Evolutionary conservation across 1,140 invertebrate species (phyloP).

Genomic region (Aphidius gifuensis): DNA sequence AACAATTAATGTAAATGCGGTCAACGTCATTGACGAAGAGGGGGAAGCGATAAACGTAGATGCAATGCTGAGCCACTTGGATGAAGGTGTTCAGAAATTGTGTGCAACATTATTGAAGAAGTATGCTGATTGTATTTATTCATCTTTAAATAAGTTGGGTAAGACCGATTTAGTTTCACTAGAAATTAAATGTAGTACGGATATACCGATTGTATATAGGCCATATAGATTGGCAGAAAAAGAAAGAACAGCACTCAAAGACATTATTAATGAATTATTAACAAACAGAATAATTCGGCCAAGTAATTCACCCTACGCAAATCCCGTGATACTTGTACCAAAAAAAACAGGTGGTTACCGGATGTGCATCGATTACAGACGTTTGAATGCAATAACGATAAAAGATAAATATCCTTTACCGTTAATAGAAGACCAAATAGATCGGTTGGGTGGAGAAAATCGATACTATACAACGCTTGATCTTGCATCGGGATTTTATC

Average conservation of each 20-base stretch:
- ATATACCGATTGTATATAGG: neutral
- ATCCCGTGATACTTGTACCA: neutral
- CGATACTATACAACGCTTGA: conserved; percentile 37
- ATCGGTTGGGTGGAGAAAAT: conserved; percentile 27
- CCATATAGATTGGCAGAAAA: conserved; percentile 15
- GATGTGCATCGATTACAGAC: conserved; percentile 6
- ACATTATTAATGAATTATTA: conserved; percentile 1
- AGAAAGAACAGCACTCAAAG: neutral
- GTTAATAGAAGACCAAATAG: conserved; percentile 15
- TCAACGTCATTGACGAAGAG: too few relatives aligned
- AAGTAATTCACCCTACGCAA: conserved; percentile 5
- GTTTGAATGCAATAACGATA: conserved; percentile 3
- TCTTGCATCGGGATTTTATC: conserved; percentile 31
- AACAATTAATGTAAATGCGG: too few relatives aligned
- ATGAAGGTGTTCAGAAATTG: too few relatives aligned
- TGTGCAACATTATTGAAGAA: too few relatives aligned
- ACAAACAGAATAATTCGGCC: conserved; percentile 5
- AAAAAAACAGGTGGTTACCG: conserved; percentile 4
- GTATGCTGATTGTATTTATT: too few relatives aligned
- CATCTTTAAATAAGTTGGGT: too few relatives aligned
- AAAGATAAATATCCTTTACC: conserved; percentile 3
- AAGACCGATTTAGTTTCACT: too few relatives aligned
- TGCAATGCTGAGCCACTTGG: too few relatives aligned
- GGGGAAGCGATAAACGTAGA: too few relatives aligned
- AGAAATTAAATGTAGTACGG: too few relatives aligned